Evolutionary conservation across 2,113 vertebrate genomes (phyloP), one percentile per base, ranked within the genome.

Genomic region (Phalacrocorax brasilianus): DNA sequence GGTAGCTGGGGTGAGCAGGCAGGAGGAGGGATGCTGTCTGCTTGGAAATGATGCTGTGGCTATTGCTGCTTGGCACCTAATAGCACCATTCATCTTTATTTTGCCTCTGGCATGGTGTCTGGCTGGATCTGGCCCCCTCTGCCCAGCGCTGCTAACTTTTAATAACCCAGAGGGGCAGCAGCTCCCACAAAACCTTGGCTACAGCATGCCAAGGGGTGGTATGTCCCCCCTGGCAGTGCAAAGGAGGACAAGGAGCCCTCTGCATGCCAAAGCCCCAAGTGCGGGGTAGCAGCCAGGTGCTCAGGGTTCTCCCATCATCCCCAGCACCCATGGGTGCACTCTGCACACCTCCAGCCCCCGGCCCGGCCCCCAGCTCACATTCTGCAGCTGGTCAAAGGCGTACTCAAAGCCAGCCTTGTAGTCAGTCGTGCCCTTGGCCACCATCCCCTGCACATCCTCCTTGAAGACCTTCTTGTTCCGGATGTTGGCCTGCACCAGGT

Each of bases 341-440:
- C 32, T 52, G 26, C 3, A 5, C 14, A 2, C 55, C 8, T 18
- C 8, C 21, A 50, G 79, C 44, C 68, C 14, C 0, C 23, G 3
- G 53, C 52, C 78, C 16, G 2, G 70, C 23, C 91, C 92, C 56
- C 65, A 24, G 97, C 99, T 99, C 98, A 99, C 99, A 2, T 99
- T 99, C 95, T 99, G 99, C 95, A 99, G 99, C 98, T 99, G 99
- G 95, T 99, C 99, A 68, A 99, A 99, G 97, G 99, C 99, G 0
- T 99, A 99, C 74, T 99, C 99, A 94, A 99, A 99, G 97, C 99
- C 99, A n/a, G 99, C 99, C 97, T 99, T 99, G 98, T 99, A 99
- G 98, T 99, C 99, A 0, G 99, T 99, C 3, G 99, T 99, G 94
- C 99, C 99, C 97, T 99, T 99, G 88, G 99, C 99, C 94, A 98